phyloP scores from a whole-genome alignment of 1,140 invertebrate species.

The Megathymus violae region DNA sequence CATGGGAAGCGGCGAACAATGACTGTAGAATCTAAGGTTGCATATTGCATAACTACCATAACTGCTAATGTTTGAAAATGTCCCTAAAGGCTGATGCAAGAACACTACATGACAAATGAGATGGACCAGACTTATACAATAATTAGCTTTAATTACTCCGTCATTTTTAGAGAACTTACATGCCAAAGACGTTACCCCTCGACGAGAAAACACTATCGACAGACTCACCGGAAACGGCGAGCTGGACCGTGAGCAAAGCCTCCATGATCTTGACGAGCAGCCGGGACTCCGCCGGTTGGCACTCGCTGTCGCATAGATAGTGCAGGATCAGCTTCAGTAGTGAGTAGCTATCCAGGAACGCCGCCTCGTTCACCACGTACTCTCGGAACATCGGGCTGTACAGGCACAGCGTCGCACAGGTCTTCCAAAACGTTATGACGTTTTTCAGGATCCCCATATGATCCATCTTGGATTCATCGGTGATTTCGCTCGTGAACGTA shows the following conservation, averaged over 20 bases:
- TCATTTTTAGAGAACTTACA: too few relatives aligned
- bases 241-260: conserved; percentile 74
- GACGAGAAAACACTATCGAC: background rate
- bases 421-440: conserved; percentile 83
- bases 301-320: conserved; percentile 50
- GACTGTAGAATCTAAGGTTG: too few relatives aligned
- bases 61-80: too few relatives aligned
- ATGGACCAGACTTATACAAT: too few relatives aligned
- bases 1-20: too few relatives aligned
- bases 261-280: conserved; percentile 72
- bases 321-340: conserved; percentile 72
- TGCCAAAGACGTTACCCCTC: too few relatives aligned
- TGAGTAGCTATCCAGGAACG: conserved; percentile 62
- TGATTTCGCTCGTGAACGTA: conserved; percentile 29
- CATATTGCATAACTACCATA: too few relatives aligned
- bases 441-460: conserved; percentile 65
- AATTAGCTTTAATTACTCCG: too few relatives aligned
- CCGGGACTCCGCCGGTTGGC: conserved; percentile 46
- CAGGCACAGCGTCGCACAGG: conserved; percentile 84
- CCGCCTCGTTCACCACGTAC: conserved; percentile 67
- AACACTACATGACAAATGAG: too few relatives aligned
- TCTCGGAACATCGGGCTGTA: conserved; percentile 84
- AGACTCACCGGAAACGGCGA: conserved; percentile 71
- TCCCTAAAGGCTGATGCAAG: too few relatives aligned
- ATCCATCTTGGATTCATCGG: conserved; percentile 47